Conservation (phyloP, 2,113 vertebrate species). For the Halichoeres trimaculatus region DNA sequence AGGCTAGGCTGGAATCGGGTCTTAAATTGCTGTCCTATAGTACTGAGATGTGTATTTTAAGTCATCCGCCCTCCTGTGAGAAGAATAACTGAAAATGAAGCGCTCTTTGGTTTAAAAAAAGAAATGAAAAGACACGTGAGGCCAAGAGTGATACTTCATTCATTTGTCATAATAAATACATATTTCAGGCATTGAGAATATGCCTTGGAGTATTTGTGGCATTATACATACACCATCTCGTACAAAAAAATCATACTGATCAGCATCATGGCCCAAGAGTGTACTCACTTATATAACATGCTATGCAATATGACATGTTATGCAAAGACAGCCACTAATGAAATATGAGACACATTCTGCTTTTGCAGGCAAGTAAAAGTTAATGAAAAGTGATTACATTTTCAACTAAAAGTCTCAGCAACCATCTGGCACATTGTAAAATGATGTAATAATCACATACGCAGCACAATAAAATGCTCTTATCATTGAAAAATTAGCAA, state of each 20-base stretch:
- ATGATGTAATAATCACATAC: too few species aligned
- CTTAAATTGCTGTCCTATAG: fast-evolving
- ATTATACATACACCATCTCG: neutral
- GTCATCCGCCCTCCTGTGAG: neutral
- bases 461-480: slow-evolving; percentile 4
- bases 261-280: neutral
- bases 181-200: slow-evolving; percentile 22
- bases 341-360: neutral
- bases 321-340: neutral
- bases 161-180: slow-evolving; percentile 36
- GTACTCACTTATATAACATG: neutral
- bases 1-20: neutral
- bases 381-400: neutral
- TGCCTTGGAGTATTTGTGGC: neutral
- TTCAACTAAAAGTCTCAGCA: too few species aligned
- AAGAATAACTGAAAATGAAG: fast-evolving
- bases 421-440: too few species aligned
- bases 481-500: neutral
- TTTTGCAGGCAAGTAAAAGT: slow-evolving; percentile 2
- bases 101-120: neutral
- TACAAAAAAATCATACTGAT: neutral
- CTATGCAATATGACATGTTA: neutral
- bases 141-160: neutral
- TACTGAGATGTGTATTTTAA: fast-evolving
- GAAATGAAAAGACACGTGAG: too few species aligned